A percentile compares a stretch with the other conserved stretches of the same genome.
Evolutionary conservation across 2,113 vertebrate genomes (phyloP).

Genomic region (Eolophus roseicapilla): DNA sequence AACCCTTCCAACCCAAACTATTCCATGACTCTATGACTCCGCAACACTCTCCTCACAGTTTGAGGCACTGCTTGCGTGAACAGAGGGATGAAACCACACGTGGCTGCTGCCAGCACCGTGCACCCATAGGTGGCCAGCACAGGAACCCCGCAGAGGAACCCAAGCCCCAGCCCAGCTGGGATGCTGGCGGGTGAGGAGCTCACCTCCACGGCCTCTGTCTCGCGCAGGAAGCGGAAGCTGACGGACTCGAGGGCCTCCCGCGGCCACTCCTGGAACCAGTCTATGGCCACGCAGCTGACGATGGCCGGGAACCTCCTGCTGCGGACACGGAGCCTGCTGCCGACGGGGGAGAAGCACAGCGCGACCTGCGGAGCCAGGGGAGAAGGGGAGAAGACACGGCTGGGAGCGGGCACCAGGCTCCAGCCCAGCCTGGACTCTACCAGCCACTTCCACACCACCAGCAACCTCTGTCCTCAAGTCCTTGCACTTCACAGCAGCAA

Average conservation of each 20-base stretch:
- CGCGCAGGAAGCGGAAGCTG: constrained; percentile 87
- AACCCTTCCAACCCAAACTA: not conserved
- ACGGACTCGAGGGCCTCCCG: constrained; percentile 89
- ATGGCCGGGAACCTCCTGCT: constrained; percentile 92
- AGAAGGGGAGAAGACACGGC: not conserved
- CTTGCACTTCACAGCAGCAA: not conserved
- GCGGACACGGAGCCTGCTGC: constrained; percentile 81
- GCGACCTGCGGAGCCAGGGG: constrained; percentile 74
- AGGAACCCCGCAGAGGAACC: not conserved
- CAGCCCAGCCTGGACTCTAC: rapidly evolving
- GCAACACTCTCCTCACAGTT: rapidly evolving
- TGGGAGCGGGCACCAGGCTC: rapidly evolving
- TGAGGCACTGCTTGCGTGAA: not conserved
- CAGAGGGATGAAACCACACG: not conserved
- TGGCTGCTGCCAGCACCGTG: not conserved
- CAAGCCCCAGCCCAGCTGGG: not conserved
- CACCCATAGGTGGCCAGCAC: not conserved
- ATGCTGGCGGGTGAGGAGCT: constrained; percentile 18
- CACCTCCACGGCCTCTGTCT: constrained; percentile 83
- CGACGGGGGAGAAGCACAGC: constrained; percentile 92
- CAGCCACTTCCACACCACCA: not conserved
- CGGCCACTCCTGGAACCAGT: constrained; percentile 97
- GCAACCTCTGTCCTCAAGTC: not conserved
- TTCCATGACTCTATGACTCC: not conserved
- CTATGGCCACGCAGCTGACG: constrained; percentile 82